These are phyloP conservation scores for Chorisops tibialis DNA, from an alignment of 2,888 invertebrate genomes.

Conservation along the genomic window DNA sequence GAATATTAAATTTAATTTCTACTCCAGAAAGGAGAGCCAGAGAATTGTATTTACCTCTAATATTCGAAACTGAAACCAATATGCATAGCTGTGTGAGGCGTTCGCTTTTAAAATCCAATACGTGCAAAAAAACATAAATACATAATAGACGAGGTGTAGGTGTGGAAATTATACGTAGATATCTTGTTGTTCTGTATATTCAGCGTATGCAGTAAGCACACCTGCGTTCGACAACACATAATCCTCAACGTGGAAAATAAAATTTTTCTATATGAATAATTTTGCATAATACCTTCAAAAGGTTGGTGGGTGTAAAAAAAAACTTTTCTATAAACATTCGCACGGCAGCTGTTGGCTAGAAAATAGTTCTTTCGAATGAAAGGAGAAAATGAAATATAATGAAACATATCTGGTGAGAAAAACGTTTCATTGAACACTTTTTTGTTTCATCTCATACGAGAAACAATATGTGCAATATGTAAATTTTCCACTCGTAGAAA, in stretches of 20 bases:
- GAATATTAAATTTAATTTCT: slow-evolving; percentile 31
- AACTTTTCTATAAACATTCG: slow-evolving; percentile 13
- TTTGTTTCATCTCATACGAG: background rate
- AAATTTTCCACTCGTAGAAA: background rate
- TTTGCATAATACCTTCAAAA: slow-evolving; percentile 25
- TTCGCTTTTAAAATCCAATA: background rate
- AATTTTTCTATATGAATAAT: slow-evolving; percentile 29
- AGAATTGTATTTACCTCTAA: background rate
- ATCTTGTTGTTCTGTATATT: background rate
- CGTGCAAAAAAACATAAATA: too few species aligned
- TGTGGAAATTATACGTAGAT: background rate
- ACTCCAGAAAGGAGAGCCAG: background rate
- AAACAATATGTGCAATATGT: background rate
- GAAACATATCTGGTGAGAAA: too few species aligned
- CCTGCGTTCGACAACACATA: slow-evolving; percentile 22
- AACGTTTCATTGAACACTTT: background rate
- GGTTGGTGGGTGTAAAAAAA: background rate
- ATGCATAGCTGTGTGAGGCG: background rate
- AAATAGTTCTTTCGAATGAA: too few species aligned
- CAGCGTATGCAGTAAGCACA: slow-evolving; percentile 10
- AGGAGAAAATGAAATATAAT: too few species aligned
- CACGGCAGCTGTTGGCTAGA: slow-evolving; percentile 4
- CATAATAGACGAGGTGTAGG: background rate
- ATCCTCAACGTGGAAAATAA: slow-evolving; percentile 24
- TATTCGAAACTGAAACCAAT: background rate